These are phyloP conservation scores for Epinotia brunnichana DNA, from an alignment of 2,888 invertebrate species.

Conservation along the genomic window DNA sequence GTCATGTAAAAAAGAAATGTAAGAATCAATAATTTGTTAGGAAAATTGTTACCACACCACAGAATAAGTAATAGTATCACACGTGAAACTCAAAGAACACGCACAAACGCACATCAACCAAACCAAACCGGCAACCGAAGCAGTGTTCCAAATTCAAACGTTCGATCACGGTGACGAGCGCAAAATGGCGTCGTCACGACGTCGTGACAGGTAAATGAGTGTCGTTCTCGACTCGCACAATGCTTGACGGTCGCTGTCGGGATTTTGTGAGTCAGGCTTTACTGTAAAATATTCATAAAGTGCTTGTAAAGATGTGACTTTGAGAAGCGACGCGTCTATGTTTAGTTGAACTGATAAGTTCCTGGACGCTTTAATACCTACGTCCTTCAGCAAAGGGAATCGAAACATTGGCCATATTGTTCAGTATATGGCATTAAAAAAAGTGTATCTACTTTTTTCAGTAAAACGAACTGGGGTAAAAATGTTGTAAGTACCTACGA, in stretches of 20 bases:
- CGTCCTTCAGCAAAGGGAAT: no score
- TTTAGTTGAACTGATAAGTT: background rate
- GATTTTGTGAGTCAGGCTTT: conserved; percentile 5
- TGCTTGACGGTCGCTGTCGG: conserved; percentile 17
- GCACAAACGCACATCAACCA: background rate
- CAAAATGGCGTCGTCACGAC: conserved; percentile 42
- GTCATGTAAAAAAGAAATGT: no score
- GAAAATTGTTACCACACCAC: no score
- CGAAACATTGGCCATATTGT: no score
- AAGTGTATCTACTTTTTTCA: no score
- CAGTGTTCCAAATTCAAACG: conserved; percentile 35
- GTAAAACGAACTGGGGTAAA: no score
- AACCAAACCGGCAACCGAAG: background rate
- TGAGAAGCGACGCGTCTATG: background rate
- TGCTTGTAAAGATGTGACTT: conserved; percentile 5
- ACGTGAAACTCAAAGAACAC: background rate
- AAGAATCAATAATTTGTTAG: no score
- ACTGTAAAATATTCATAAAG: background rate
- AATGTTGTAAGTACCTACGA: no score
- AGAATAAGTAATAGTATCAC: no score
- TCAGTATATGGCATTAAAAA: no score
- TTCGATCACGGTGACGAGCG: conserved; percentile 31
- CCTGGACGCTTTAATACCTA: background rate
- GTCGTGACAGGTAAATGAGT: conserved; percentile 41
- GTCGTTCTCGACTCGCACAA: conserved; percentile 31